phyloP scores from a whole-genome alignment of 2,113 vertebrate genomes.

The Gymnogyps californianus region DNA sequence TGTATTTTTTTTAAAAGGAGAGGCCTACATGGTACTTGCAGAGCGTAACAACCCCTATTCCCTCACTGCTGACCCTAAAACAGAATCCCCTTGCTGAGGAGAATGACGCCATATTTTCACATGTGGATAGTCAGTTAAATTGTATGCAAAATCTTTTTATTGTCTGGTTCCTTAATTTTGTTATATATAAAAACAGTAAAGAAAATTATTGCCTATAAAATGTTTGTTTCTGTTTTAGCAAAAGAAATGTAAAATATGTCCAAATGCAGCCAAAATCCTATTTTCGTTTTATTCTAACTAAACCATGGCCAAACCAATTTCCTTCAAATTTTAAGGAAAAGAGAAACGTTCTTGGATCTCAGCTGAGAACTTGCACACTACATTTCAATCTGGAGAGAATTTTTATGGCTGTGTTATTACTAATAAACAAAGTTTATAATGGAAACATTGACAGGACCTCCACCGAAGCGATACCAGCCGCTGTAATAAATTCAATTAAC shows the following conservation, averaged over 20 bases:
- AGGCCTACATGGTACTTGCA: neutral
- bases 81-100: neutral
- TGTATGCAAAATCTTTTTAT: neutral
- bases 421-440: constrained; percentile 46
- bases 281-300: constrained; percentile 33
- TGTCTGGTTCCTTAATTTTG: neutral
- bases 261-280: constrained; percentile 8
- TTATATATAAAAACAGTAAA: neutral
- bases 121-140: neutral
- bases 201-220: neutral
- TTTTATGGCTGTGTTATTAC: constrained; percentile 31
- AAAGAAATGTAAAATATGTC: constrained; percentile 34
- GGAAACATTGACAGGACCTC: constrained; percentile 39
- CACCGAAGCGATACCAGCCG: neutral
- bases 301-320: constrained; percentile 30
- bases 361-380: neutral
- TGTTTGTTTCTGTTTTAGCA: neutral
- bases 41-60: neutral
- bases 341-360: constrained; percentile 14
- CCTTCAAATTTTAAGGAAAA: constrained; percentile 38
- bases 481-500: constrained; percentile 37
- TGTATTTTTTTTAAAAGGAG: neutral
- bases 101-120: neutral
- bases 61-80: neutral
- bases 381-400: constrained; percentile 23